These are phyloP conservation scores for Onychorhynchus coronatus DNA, from an alignment of 2,113 vertebrate genomes.

Conservation along the genomic window DNA sequence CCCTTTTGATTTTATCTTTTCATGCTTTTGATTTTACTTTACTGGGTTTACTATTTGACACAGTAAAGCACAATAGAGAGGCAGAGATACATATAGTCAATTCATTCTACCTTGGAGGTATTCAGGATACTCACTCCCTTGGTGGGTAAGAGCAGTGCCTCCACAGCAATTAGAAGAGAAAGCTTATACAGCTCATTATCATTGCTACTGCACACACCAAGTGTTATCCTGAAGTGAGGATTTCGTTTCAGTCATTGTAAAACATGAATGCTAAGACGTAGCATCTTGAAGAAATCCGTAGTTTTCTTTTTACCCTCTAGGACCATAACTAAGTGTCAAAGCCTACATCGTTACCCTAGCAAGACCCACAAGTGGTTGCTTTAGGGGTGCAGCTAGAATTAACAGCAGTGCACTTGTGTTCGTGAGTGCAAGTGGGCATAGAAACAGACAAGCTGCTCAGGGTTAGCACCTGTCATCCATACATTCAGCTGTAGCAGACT, in stretches of 20 bases:
- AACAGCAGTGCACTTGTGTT: neutral
- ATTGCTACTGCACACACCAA: neutral
- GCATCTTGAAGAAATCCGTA: neutral
- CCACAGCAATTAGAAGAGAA: neutral
- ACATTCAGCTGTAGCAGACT: neutral
- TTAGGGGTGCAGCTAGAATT: neutral
- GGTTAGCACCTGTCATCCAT: neutral
- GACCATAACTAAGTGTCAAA: neutral
- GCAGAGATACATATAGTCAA: neutral
- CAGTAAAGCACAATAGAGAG: neutral
- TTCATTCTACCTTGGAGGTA: neutral
- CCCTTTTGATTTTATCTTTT: neutral
- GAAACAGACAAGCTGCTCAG: fast-evolving
- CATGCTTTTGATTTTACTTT: neutral
- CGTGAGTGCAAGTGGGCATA: neutral
- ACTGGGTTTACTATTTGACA: neutral
- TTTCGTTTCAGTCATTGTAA: neutral
- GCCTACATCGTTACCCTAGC: neutral
- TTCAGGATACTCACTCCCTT: neutral
- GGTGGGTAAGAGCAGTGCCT: neutral
- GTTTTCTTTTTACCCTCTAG: neutral
- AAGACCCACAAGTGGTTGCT: neutral
- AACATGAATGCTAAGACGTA: neutral
- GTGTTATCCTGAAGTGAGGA: neutral
- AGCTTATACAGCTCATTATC: neutral